Percentiles rank a stretch among this genome's conserved stretches.
These are phyloP conservation scores for Hetaerina americana DNA, from an alignment of 1,140 invertebrate genomes.

Conservation along the genomic window DNA sequence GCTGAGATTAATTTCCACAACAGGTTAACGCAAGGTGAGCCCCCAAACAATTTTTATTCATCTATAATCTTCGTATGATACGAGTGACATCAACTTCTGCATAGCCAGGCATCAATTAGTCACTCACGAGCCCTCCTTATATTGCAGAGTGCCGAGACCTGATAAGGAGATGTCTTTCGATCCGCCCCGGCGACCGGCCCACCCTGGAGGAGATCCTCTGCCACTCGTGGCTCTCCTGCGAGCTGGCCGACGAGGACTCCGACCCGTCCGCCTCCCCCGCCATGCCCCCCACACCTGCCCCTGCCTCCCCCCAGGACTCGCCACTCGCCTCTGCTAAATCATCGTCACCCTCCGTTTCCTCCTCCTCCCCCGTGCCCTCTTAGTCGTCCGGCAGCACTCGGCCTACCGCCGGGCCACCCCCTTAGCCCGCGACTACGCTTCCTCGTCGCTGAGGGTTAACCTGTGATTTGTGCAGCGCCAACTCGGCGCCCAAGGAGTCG, in stretches of 20 bases:
- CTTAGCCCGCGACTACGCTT: too few species aligned
- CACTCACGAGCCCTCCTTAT: conserved; percentile 14
- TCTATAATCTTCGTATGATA: background rate
- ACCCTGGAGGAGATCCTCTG: conserved; percentile 40
- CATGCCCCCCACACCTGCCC: too few species aligned
- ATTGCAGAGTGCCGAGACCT: conserved; percentile 43
- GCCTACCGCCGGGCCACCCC: too few species aligned
- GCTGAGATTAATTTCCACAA: conserved; percentile 37
- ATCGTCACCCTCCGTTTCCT: too few species aligned
- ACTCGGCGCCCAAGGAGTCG: too few species aligned
- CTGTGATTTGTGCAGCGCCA: too few species aligned
- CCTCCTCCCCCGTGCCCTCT: too few species aligned
- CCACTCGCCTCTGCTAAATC: too few species aligned
- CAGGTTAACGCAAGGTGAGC: background rate
- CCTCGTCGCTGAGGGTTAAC: too few species aligned
- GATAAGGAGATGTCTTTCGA: conserved; percentile 40
- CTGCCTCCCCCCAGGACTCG: too few species aligned
- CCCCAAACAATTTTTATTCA: background rate
- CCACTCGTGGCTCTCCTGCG: conserved; percentile 39
- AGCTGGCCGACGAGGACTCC: background rate
- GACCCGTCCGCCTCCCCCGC: too few species aligned
- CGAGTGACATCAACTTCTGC: background rate
- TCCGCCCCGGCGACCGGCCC: conserved; percentile 37
- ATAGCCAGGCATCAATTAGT: background rate
- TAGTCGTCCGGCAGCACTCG: too few species aligned